phyloP scores from a whole-genome alignment of 64 coral and sea anemone genomes.

The Montipora sp. region DNA sequence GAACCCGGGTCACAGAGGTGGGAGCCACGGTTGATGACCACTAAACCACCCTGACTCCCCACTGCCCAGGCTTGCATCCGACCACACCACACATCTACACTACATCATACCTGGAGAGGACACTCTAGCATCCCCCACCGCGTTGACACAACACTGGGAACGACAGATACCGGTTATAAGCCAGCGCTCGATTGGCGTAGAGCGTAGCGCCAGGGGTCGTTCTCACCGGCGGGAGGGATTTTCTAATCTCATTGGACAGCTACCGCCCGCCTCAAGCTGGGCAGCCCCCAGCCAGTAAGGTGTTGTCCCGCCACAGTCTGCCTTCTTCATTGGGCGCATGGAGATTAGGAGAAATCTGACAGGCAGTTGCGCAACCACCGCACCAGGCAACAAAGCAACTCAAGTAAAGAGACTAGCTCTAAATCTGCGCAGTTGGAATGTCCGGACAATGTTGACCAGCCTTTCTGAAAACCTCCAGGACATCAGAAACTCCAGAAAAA shows the following conservation, averaged over 20 bases:
- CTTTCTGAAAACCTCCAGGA: slow-evolving; percentile 33
- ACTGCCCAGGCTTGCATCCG: too few species aligned
- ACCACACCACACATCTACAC: background rate
- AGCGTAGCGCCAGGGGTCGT: background rate
- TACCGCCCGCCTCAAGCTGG: background rate
- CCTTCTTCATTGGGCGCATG: too few species aligned
- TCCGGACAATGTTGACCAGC: slow-evolving; percentile 28
- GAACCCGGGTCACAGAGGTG: too few species aligned
- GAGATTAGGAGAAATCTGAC: too few species aligned
- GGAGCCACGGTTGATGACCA: too few species aligned
- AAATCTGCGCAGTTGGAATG: slow-evolving; percentile 48
- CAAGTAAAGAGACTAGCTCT: slow-evolving; percentile 39
- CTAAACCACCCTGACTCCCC: too few species aligned
- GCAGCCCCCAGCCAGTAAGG: too few species aligned
- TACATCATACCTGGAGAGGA: too few species aligned
- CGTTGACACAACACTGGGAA: slow-evolving; percentile 12
- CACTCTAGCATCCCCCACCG: background rate
- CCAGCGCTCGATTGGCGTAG: too few species aligned
- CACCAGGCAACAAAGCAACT: slow-evolving; percentile 23
- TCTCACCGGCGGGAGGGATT: background rate
- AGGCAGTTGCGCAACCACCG: background rate
- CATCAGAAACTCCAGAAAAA: slow-evolving; percentile 53
- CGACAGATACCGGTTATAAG: background rate
- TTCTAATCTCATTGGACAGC: background rate
- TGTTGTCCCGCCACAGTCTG: too few species aligned